Evolutionary conservation across 2,113 vertebrate genomes (phyloP), one percentile per base, ranked within the genome.

Genomic region (Gambusia holbrooki): DNA sequence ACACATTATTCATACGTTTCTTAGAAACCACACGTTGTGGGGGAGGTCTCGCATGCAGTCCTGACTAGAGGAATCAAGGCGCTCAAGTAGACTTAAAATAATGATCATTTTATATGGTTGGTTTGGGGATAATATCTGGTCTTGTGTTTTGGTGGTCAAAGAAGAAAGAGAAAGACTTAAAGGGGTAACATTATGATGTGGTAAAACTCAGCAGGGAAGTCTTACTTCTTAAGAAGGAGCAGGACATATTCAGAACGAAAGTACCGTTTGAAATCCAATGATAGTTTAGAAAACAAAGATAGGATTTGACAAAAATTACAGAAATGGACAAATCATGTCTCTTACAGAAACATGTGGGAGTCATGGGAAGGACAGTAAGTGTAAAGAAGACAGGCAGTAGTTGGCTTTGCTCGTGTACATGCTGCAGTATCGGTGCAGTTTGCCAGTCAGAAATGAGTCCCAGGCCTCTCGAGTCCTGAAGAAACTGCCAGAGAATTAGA

Each of bases 371-470:
- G 90, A 87, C 88, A 86, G 58, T 4, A 68, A 78, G 45, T 4
- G 62, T 65, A 40, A 77, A 66, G 66, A 90, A 80, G 84, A 74
- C 66, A 63, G 71, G 62, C 27, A 51, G 51, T 72, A 88, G 81
- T 84, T 81, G 85, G 81, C 74, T 73, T 69, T 80, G 83, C 76
- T 81, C 63, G 65, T 75, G 82, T 67, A 82, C 84, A 86, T 75
- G 19, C 3, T 68, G 64, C 35, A 77, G 40, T 54, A 67, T 77
- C 12, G 64, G 61, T 61, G 45, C 37, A 40, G 69, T 48, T 75
- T 74, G 81, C 86, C 86, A 87, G 74, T 79, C 63, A 69, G n/a
- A 90, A 87, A 89, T 85, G 61, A 88, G 85, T 76, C n/a, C 28
- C 87, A 89, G 82, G 66, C 86, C 68, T 2, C 15, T 65, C 62